Base-by-base conservation (phyloP, 2,888 invertebrate species). In the Ormyrus thymus region DNA sequence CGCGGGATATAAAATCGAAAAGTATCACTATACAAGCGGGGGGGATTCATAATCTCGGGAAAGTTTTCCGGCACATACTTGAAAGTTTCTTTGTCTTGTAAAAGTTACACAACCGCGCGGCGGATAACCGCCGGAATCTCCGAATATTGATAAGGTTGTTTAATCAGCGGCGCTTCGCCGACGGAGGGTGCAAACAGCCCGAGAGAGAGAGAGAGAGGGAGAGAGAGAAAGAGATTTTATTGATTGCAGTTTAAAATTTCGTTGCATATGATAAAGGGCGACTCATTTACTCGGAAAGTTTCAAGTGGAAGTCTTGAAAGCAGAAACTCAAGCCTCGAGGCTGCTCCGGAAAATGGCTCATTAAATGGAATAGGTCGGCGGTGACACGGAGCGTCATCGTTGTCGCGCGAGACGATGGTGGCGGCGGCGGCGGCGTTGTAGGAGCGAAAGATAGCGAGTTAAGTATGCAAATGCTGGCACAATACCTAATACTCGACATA, bases 191-290 rank as follows among this genome's bases (percentile, higher is more conserved):
- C 50, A 10, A 66, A 53, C 29, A 29, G 29, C 29, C 29, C 29
- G 29, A 1, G 29, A 29, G 1, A 29, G 29, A 29, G 29, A 29
- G 29, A 29, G 29, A 29, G 29, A 29, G 29, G 3, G 29, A 29
- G 29, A 29, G 29, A 29, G 1, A 66, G 29, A 29, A 3, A 29
- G 29, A 29, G 1, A 66, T 71, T 58, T 71, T 71, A 71, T 71
- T 71, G 70, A 71, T 71, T 71, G 70, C 70, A 71, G 70, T 71
- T 71, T 61, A 71, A 71, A 71, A 71, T 71, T 71, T 59, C 59
- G 70, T 59, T 69, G 50, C 70, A 61, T 71, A 61, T 71, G 61
- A 71, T 61, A 71, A 71, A 61, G 70, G 29, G 51, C 70, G 59
- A 15, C 58, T 61, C 51, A 71, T 71, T 71, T 71, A 46, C 61